Base-by-base conservation (phyloP, 1,140 invertebrate species). In the Nasonia longicornis region DNA sequence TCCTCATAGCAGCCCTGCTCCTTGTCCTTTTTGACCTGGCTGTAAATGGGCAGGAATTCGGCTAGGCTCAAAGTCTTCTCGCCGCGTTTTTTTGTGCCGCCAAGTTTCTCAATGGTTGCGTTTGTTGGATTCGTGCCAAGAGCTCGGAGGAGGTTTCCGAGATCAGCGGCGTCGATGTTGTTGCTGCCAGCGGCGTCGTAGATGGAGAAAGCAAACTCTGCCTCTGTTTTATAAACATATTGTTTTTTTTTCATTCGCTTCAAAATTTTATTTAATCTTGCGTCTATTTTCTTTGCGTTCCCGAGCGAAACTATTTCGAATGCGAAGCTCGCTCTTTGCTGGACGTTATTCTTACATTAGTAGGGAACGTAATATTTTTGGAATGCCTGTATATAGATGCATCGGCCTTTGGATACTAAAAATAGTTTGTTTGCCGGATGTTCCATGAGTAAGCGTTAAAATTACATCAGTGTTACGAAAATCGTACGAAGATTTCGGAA, bases 21-120 rank as follows among this genome's bases (percentile, higher is more conserved):
- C 93, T 99, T 99, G 91, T 98, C 97, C 92, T 98, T 98, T 92
- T 97, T 97, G 85, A 96, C 94, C 91, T 98, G 96, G 90, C 96
- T 95, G 94, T 95, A 99, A 92, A 99, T 98, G 86, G 98, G 98
- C 85, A 99, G 93, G 94, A 99, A 99, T 93, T 99, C 98, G 87
- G 99, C 98, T 84, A 99, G 88, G 84, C 92, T 92, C 85, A 95
- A 88, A 85, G 91, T 90, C 88, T 95, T 95, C 91, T 95, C 94
- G 94, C 97, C 97, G 92, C 95, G 96, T 93, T 99, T 98, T 91
- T 98, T 96, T 91, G 97, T 97, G 83, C 97, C 97, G 83, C 98
- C 98, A 86, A 98, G 91, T 91, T 98, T 98, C 88, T 96, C 95
- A 87, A 98, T 95, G 84, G 95, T 94, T 80, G 96, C 96, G 87